These are phyloP conservation scores for Phrynocephalus vlangalii DNA, from an alignment of 2,797 vertebrate genomes.

Conservation along the genomic window DNA sequence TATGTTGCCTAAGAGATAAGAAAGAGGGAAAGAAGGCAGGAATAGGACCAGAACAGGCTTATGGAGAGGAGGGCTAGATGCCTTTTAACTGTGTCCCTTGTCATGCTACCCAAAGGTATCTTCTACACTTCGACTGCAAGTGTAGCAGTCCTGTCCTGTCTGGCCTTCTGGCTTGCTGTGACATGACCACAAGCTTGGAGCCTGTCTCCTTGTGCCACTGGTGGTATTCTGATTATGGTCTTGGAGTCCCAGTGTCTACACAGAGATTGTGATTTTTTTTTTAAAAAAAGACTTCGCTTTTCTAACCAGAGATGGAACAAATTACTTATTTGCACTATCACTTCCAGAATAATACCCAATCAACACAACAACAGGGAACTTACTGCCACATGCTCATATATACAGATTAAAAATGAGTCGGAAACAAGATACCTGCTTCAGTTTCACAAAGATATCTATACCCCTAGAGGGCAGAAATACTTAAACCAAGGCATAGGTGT, in stretches of 20 bases:
- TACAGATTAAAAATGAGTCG: background rate
- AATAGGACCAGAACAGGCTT: too few relatives aligned
- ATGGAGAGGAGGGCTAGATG: too few relatives aligned
- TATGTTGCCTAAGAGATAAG: background rate
- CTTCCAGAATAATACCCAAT: too few relatives aligned
- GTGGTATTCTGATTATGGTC: slow-evolving; percentile 5
- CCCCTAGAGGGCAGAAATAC: background rate
- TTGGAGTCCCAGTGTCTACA: background rate
- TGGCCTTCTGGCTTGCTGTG: slow-evolving; percentile 8
- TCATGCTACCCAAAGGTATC: background rate
- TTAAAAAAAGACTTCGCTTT: background rate
- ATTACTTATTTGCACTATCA: too few relatives aligned
- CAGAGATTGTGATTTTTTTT: background rate
- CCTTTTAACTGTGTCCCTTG: background rate
- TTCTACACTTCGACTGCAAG: background rate
- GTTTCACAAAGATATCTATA: background rate
- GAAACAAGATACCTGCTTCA: background rate
- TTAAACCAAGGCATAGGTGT: background rate
- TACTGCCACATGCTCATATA: too few relatives aligned
- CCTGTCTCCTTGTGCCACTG: background rate
- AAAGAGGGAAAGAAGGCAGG: background rate
- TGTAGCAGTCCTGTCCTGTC: background rate
- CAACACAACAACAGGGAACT: too few relatives aligned
- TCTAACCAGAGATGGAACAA: too few relatives aligned
- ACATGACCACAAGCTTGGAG: slow-evolving; percentile 12